Base-by-base conservation (phyloP, 30 jellyfish, hydroid and myxozoan species). In the Sanderia malayensis region DNA sequence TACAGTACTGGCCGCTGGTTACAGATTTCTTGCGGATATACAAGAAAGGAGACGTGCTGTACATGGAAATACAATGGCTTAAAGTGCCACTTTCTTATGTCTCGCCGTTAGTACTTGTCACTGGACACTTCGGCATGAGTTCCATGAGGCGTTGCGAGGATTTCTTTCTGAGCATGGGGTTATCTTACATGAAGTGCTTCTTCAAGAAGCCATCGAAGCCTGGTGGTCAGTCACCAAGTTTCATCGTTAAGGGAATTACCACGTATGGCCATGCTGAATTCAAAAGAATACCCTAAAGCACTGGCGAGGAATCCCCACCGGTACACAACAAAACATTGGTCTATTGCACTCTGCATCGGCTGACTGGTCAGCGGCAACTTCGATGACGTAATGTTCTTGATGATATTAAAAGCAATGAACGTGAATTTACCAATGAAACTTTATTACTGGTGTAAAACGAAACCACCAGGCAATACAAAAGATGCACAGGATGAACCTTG, bases 1-100 rank as follows among this genome's bases (percentile, higher is more conserved):
- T 57, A 10, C 73, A 79, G 25, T 31, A 86, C 72, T 86, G 96
- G 96, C 96, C 96, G 19, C 66, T 86, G 62, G 80, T 86, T 11
- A 71, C 46, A 33, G 33, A 61, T 18, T 85, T 53, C 28, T 78
- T 37, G n/a, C 57, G 26, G 28, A 72, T 86, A 2, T 53, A 13
- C 30, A n/a, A 8, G 21, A 57, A 46, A 24, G 25, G 59, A 2
- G 83, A 73, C 30, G 55, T 17, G 10, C 75, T 86, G 9, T 70
- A 44, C 21, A 49, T 86, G 49, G 32, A 47, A 27, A 47, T 86
- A 17, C 93, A 76, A 66, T 86, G 96, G 96, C 58, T 76, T 28
- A 60, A 15, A 30, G 83, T 58, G 32, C 91, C 87, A 1, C 44
- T 86, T 44, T 64, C 87, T 0, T 70, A 70, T 31, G 81, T 57